A percentile compares a stretch with the other conserved stretches of the same genome.
Evolutionary conservation across 2,888 invertebrate species (phyloP).

Genomic region (Polyommatus iphigenia): DNA sequence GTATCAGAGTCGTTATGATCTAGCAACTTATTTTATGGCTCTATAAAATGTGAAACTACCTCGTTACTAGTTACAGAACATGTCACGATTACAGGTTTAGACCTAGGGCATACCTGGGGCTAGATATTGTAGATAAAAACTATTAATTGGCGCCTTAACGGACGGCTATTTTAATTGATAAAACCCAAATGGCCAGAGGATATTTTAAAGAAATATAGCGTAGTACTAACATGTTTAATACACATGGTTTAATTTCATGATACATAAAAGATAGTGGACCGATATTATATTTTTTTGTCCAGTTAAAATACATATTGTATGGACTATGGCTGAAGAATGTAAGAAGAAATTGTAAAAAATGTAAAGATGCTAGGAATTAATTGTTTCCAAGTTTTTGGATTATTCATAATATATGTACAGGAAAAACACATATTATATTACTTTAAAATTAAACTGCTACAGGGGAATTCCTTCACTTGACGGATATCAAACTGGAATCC

Average conservation of each 20-base stretch:
- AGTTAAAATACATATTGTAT: too few species aligned
- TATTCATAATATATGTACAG: too few species aligned
- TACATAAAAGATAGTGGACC: background rate
- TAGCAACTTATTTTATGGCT: constrained; percentile 28
- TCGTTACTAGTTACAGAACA: constrained; percentile 15
- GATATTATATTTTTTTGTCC: too few species aligned
- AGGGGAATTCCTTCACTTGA: too few species aligned
- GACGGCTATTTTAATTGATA: background rate
- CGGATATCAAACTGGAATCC: too few species aligned
- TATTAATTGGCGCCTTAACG: background rate
- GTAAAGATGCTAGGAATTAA: too few species aligned
- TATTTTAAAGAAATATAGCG: background rate
- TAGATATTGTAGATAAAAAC: constrained; percentile 9
- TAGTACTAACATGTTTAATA: background rate
- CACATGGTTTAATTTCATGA: background rate
- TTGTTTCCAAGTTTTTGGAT: too few species aligned
- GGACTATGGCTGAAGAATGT: too few species aligned
- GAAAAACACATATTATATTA: too few species aligned
- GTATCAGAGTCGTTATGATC: constrained; percentile 35
- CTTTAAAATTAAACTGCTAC: too few species aligned
- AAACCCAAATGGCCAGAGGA: background rate
- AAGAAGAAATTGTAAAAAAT: too few species aligned
- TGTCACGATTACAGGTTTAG: constrained; percentile 13
- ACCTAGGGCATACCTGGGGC: constrained; percentile 18
- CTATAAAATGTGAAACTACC: background rate